Base-by-base conservation (phyloP, 92 coral and sea anemone genomes). In the Porites divaricata region DNA sequence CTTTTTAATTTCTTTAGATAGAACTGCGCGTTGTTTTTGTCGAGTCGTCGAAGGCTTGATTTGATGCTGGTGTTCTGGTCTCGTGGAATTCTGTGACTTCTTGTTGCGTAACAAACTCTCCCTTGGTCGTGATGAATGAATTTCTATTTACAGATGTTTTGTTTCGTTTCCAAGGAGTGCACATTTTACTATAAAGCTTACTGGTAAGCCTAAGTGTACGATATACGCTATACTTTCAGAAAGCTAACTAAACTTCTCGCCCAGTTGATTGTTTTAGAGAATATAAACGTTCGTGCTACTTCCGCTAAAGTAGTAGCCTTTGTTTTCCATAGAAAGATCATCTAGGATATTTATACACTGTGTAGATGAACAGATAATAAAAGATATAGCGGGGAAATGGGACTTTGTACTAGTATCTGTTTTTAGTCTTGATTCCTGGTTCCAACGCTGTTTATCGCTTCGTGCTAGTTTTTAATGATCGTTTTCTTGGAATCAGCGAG, bases 61-160 rank as follows among this genome's bases (percentile, higher is more conserved):
- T 35, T 35, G 45, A 35, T 35, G 45, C 45, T 35, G 45, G 45
- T 35, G 23, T 51, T 67, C 25, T 73, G 49, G n/a, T 81, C 85
- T 81, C 85, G 62, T 81, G 85, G 77, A 81, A 81, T 82, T 80
- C 72, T 82, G 79, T 72, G 78, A 59, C 78, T 73, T 48, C 61
- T 72, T 28, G 72, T 72, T 45, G 86, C 79, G 63, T 63, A 72
- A 71, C 48, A 66, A 73, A 68, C 70, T 80, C 85, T 56, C 70
- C 20, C 66, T 16, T n/a, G 12, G 70, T 61, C 48, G 51, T 45
- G 57, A 81, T 81, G 86, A 81, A 57, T 71, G 76, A 58, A 81
- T 81, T 81, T 61, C 52, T 81, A 72, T 81, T 71, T 81, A 81
- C 86, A 59, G 69, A 59, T 72, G 86, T 72, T 82, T 79, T 82